phyloP scores from a whole-genome alignment of 2,888 invertebrate genomes.

The Hypena proboscidalis region DNA sequence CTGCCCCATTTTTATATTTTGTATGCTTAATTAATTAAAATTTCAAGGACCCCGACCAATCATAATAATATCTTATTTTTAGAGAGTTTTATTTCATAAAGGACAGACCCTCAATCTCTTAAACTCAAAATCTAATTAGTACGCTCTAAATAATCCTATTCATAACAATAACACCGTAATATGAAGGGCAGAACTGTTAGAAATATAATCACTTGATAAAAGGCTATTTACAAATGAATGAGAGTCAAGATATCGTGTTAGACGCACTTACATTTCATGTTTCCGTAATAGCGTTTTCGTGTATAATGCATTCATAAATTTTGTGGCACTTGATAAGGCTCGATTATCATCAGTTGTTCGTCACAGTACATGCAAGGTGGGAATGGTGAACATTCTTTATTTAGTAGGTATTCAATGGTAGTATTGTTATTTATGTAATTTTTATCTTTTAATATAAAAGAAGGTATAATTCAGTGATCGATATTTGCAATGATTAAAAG shows the following conservation, averaged over 20 bases:
- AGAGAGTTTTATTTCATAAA: too few species aligned
- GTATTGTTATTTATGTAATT: too few species aligned
- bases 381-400: not conserved
- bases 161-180: not conserved
- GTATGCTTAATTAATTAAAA: too few species aligned
- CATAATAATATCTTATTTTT: too few species aligned
- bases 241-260: conserved; percentile 8
- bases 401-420: too few species aligned
- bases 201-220: conserved; percentile 3
- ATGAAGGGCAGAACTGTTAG: not conserved
- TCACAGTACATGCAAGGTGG: not conserved
- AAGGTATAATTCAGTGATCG: not conserved
- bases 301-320: conserved; percentile 21
- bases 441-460: too few species aligned
- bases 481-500: not conserved
- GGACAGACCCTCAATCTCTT: too few species aligned
- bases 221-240: conserved; percentile 15
- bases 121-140: too few species aligned
- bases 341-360: conserved; percentile 2
- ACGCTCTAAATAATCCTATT: too few species aligned
- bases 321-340: conserved; percentile 13
- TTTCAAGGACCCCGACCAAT: too few species aligned
- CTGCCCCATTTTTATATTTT: too few species aligned
- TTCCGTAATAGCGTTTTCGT: conserved; percentile 37
- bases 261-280: conserved; percentile 11